Percentiles rank a stretch among this genome's conserved stretches.
These are phyloP conservation scores for Theristicus caerulescens DNA, from an alignment of 2,113 vertebrate genomes.

Conservation along the genomic window DNA sequence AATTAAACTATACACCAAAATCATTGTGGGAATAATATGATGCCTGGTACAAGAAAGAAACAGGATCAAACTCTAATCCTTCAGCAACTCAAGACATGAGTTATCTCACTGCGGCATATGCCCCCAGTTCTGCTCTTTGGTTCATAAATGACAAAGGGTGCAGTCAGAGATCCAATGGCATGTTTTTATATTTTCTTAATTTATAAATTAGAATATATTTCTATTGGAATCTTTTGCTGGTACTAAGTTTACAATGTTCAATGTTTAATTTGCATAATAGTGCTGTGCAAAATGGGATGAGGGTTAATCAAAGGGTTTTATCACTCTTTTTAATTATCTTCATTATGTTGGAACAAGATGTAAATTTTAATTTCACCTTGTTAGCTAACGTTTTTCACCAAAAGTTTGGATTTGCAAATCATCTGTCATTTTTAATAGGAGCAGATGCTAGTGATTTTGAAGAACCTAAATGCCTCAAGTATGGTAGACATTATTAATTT, in stretches of 20 bases:
- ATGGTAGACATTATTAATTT: conserved; percentile 70
- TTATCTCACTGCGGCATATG: not conserved
- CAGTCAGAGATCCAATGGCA: not conserved
- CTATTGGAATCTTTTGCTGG: conserved; percentile 30
- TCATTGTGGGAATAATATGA: not conserved
- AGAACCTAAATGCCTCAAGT: conserved; percentile 62
- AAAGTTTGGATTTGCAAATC: conserved; percentile 75
- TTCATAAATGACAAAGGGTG: not conserved
- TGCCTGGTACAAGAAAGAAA: not conserved
- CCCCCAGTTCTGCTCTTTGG: conserved; percentile 8
- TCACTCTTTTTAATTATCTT: conserved; percentile 77
- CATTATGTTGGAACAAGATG: conserved; percentile 75
- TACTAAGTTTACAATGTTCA: conserved; percentile 64
- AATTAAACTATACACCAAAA: conserved; percentile 52
- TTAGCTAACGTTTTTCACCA: conserved; percentile 75
- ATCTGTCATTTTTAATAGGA: conserved; percentile 79
- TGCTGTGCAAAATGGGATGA: conserved; percentile 62
- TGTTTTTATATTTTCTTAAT: conserved; percentile 6
- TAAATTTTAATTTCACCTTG: conserved; percentile 82
- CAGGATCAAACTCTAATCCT: not conserved
- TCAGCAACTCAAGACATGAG: not conserved
- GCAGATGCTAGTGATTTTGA: conserved; percentile 74
- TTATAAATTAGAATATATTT: conserved; percentile 59
- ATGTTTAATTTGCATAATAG: conserved; percentile 70
- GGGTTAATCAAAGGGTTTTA: conserved; percentile 80